Base-by-base conservation (phyloP, 1,140 invertebrate species). In the Odontomachus brunneus region DNA sequence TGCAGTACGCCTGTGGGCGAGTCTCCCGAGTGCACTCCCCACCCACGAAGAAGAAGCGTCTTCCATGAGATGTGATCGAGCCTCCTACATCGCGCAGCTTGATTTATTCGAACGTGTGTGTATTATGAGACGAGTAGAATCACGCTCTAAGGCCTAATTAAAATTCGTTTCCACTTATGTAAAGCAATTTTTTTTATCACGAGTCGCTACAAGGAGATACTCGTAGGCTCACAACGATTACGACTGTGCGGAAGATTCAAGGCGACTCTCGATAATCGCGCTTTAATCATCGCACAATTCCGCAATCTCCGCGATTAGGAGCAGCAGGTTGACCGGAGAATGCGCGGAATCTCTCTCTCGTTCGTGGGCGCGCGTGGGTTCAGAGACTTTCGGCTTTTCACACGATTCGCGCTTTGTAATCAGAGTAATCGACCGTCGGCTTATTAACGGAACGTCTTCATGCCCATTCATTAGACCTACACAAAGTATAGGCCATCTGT, bases 381-480 rank as follows among this genome's bases (percentile, higher is more conserved):
- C 78, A 60, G 49, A n/a, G 55, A 74, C 78, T 60, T 55, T 67
- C 75, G 57, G 76, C 71, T 83, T 80, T 81, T 67, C 62, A 66
- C 60, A 66, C 74, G 29, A 53, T 67, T 82, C 38, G 59, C 38
- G 59, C 26, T 82, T 81, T 49, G 44, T 74, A 74, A 82, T 74
- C 38, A 53, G 48, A 82, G 60, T 60, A 74, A 72, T 73, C 78
- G 53, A 24, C 38, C 33, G 55, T 51, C 26, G 24, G 69, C 17
- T 74, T 51, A 26, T 74, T 74, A 44, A 60, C 76, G 29, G 2
- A 60, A 48, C 26, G 44, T 73, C 55, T 82, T 53, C 55, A 33
- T 57, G 12, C 44, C 59, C 26, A 74, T 82, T 74, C 78, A 53
- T 82, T 82, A 82, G 78, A 82, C 9, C 12, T 22, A 19, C 15